These are phyloP conservation scores for Motacilla tschutschensis DNA, from an alignment of 2,113 vertebrate species.

Conservation along the genomic window DNA sequence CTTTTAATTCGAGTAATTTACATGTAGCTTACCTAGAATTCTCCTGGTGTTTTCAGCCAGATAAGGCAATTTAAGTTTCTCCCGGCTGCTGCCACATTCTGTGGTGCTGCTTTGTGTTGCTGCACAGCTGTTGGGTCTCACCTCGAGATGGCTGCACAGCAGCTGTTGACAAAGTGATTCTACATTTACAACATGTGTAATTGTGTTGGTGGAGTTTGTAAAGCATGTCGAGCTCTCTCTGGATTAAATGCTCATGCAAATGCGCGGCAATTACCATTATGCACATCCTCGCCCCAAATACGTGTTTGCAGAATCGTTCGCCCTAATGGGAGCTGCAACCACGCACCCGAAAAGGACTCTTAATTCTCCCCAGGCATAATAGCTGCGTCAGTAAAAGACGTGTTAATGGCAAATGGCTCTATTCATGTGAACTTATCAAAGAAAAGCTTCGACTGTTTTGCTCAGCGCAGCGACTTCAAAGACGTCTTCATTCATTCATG, in stretches of 20 bases:
- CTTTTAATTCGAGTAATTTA: background rate
- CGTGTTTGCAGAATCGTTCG: accelerated
- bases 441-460: background rate
- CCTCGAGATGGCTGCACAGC: slow-evolving; percentile 29
- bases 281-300: background rate
- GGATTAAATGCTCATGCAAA: background rate
- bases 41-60: background rate
- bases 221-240: background rate
- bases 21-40: background rate
- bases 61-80: background rate
- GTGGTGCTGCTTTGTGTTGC: background rate
- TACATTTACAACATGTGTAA: slow-evolving; percentile 33
- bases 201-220: background rate
- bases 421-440: slow-evolving; percentile 18
- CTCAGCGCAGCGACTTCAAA: background rate
- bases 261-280: background rate
- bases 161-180: slow-evolving; percentile 49
- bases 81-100: background rate
- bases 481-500: background rate
- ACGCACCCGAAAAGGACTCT: background rate
- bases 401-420: slow-evolving; percentile 17
- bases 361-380: background rate
- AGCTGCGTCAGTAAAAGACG: background rate
- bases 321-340: background rate
- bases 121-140: slow-evolving; percentile 30